These are phyloP conservation scores for Ailurus styani DNA, from an alignment of 2,113 vertebrate genomes.

Conservation along the genomic window DNA sequence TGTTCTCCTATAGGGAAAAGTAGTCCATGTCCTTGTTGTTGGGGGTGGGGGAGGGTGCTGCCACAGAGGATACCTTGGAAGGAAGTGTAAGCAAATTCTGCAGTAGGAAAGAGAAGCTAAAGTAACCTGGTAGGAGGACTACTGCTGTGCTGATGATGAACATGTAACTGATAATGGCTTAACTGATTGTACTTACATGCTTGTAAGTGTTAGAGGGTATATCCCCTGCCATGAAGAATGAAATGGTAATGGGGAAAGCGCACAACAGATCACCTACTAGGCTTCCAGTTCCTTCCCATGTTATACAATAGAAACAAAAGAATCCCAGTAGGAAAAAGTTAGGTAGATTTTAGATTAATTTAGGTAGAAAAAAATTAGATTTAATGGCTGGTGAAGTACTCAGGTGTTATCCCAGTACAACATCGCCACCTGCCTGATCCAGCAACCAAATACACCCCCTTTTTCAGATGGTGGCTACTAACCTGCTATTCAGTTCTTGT, in stretches of 20 bases:
- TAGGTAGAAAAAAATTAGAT: too few relatives aligned
- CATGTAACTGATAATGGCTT: background rate
- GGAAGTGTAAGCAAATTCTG: background rate
- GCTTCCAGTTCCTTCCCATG: background rate
- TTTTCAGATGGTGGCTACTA: background rate
- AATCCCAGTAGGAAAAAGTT: background rate
- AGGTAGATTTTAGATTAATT: too few relatives aligned
- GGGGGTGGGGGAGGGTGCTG: background rate
- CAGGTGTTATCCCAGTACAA: slow-evolving; percentile 19
- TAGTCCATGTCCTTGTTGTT: background rate
- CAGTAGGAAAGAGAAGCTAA: background rate
- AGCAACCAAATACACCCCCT: slow-evolving; percentile 25
- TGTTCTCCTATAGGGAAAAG: background rate
- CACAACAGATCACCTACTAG: background rate
- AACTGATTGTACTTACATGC: background rate
- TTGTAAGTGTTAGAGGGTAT: background rate
- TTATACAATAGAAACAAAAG: background rate
- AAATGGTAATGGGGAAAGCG: background rate
- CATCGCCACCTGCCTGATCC: slow-evolving; percentile 59
- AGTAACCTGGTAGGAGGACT: background rate
- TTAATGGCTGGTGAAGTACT: background rate
- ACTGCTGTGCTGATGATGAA: background rate
- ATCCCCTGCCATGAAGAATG: background rate
- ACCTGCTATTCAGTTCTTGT: background rate
- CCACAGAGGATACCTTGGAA: background rate